Conservation (phyloP, 2,888 invertebrate genomes). For the Sesia bembeciformis region DNA sequence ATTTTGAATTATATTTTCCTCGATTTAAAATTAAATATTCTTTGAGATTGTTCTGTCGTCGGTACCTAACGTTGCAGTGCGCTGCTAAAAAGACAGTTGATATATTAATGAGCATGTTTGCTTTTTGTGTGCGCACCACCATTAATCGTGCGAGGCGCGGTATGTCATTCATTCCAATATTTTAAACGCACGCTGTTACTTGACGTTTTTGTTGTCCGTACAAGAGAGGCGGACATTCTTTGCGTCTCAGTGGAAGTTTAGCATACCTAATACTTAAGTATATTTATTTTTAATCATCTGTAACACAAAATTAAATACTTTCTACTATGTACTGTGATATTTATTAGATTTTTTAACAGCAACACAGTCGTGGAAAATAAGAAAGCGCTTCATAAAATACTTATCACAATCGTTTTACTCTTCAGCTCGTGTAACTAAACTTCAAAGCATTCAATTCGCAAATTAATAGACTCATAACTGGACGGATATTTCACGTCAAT, state of each 20-base stretch:
- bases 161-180: slow-evolving; percentile 75
- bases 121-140: slow-evolving; percentile 65
- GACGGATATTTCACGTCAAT: slow-evolving; percentile 1
- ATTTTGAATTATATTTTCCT: neutral
- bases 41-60: slow-evolving; percentile 28
- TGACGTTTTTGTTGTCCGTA: slow-evolving; percentile 66
- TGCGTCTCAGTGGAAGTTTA: slow-evolving; percentile 24
- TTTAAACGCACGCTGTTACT: slow-evolving; percentile 59
- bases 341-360: too few species aligned
- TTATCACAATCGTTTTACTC: neutral
- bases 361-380: too few species aligned
- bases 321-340: too few species aligned
- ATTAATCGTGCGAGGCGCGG: slow-evolving; percentile 71
- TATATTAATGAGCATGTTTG: slow-evolving; percentile 71
- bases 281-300: neutral
- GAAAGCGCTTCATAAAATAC: too few species aligned
- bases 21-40: neutral
- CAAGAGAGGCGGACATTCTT: slow-evolving; percentile 57
- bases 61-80: slow-evolving; percentile 46
- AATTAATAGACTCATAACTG: neutral
- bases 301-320: too few species aligned
- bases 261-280: neutral
- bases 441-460: neutral
- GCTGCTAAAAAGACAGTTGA: slow-evolving; percentile 70
- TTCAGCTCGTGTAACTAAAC: neutral